Evolutionary conservation across 1,140 invertebrate species (phyloP), one percentile per base, ranked within the genome.

Genomic region (Drosophila orena): DNA sequence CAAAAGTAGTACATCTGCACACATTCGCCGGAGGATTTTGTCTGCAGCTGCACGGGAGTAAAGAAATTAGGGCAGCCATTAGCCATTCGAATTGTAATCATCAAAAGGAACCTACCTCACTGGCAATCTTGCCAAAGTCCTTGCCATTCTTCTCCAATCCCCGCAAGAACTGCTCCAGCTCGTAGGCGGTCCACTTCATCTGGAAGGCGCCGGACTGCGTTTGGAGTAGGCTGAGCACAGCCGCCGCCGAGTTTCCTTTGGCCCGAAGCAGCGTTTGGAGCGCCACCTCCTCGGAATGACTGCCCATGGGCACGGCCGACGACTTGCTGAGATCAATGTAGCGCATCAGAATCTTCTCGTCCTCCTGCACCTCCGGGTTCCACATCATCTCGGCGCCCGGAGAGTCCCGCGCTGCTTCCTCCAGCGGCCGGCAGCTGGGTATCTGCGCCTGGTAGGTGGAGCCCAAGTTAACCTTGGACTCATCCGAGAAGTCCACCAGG

Each of bases 1-100:
- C 98, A 99, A 79, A 99, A 95, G 92, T 99, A 99, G 93, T 99
- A 99, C 93, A 99, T 99, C 93, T 98, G 97, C 79, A 99, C 94
- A 93, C 98, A 99, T 90, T 99, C 97, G 90, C 97, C 98, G 4
- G 96, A 95, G 47, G 96, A 95, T 94, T 99, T 99, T 22, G 95
- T 96, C 81, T 94, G 94, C 83, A 98, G 93, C 96, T 97, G 92
- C 93, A 93, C 17, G 11, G 10, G 7, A 42, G 8, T 11, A 43
- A 12, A 1, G 4, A 2, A 43, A 2, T 42, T 11, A 30, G 8
- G 7, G 10, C 7, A 30, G 7, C 3, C 8, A 0, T 8, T 17
- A 17, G n/a, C n/a, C n/a, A n/a, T n/a, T 43, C 7, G 15, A 10
- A 8, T 7, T 3, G 6, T 15, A 2, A 17, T 14, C 5, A 2